Percentiles rank a stretch among this genome's conserved stretches.
These are phyloP conservation scores for Vimba vimba DNA, from an alignment of 2,113 vertebrate species.

Conservation along the genomic window DNA sequence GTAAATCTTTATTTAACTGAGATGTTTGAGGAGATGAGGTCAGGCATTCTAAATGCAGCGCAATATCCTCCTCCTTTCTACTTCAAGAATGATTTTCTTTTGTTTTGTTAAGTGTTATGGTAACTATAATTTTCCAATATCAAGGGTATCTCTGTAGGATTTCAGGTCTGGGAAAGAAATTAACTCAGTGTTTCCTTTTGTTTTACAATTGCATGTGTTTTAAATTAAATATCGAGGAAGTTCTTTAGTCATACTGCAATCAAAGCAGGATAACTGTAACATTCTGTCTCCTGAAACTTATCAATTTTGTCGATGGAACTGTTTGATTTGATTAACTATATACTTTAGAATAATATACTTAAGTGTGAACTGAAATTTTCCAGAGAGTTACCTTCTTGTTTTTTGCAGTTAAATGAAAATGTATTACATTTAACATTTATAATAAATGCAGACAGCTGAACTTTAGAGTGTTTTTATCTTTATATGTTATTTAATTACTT, in stretches of 20 bases:
- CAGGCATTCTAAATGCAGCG: background rate
- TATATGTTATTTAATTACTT: too few relatives aligned
- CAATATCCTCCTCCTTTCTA: background rate
- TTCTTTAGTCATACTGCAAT: background rate
- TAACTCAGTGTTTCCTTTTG: constrained; percentile 12
- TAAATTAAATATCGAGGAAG: constrained; percentile 3
- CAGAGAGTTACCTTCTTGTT: too few relatives aligned
- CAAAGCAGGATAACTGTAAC: background rate
- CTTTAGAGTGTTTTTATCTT: too few relatives aligned
- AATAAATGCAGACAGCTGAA: too few relatives aligned
- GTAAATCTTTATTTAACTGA: background rate
- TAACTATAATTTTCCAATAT: background rate
- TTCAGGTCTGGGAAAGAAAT: constrained; percentile 8
- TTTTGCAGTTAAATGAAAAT: too few relatives aligned
- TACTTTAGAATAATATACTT: background rate
- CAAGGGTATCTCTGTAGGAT: background rate
- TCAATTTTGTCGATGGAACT: background rate
- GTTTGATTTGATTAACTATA: background rate
- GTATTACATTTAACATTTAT: too few relatives aligned
- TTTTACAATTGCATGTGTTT: background rate
- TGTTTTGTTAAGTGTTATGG: background rate
- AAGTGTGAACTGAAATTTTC: too few relatives aligned
- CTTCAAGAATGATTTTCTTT: background rate
- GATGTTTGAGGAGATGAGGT: background rate
- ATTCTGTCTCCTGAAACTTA: background rate